Evolutionary conservation across 2,113 vertebrate species (phyloP).

Genomic region (Xenopus borealis): DNA sequence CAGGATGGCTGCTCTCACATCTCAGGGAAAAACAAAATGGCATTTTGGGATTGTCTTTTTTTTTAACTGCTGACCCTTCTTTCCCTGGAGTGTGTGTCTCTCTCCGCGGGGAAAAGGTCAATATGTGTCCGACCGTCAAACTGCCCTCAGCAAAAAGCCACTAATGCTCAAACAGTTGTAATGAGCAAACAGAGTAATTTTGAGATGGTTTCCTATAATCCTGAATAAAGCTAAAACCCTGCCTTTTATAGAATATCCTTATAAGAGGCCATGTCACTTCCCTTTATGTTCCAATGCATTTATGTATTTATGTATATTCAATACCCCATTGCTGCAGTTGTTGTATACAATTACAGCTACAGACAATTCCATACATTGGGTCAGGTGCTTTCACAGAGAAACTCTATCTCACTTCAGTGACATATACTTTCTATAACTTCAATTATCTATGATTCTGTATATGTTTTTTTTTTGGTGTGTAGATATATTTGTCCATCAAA

Average conservation of each 20-base stretch:
- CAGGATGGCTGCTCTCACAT: constrained; percentile 44
- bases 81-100: constrained; percentile 38
- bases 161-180: constrained; percentile 27
- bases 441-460: no score
- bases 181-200: constrained; percentile 28
- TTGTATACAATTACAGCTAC: no score
- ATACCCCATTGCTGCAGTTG: no score
- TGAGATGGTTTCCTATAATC: constrained; percentile 17
- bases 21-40: constrained; percentile 41
- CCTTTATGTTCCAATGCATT: no score
- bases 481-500: no score
- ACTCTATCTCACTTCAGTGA: no score
- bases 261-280: no score
- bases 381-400: no score
- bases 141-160: constrained; percentile 36
- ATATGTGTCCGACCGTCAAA: constrained; percentile 39
- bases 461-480: no score
- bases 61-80: constrained; percentile 39
- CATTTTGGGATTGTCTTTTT: constrained; percentile 38
- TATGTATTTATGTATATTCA: no score
- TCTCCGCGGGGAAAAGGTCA: constrained; percentile 45
- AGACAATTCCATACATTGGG: no score
- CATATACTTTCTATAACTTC: no score
- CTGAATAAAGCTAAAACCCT: background rate
- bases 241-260: background rate